These are phyloP conservation scores for Nixonia krombeini DNA, from an alignment of 1,140 invertebrate species.

Conservation along the genomic window DNA sequence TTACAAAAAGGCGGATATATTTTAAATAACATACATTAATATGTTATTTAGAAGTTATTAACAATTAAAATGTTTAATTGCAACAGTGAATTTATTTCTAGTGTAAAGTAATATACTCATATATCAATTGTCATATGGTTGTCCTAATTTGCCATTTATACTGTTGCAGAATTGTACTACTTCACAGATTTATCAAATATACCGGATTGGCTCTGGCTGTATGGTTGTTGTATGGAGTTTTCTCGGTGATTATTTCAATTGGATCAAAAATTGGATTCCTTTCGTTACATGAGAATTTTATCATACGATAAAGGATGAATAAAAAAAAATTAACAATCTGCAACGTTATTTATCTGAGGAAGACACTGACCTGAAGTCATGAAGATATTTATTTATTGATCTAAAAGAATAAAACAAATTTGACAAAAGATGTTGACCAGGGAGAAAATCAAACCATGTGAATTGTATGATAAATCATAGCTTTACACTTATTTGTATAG, in stretches of 20 bases:
- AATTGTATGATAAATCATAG: not conserved
- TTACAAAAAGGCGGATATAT: too few relatives aligned
- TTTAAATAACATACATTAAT: too few relatives aligned
- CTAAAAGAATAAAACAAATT: not conserved
- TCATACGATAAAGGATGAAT: constrained; percentile 25
- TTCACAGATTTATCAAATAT: constrained; percentile 50
- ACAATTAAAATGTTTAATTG: too few relatives aligned
- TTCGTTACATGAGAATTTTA: constrained; percentile 37
- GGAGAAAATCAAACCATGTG: not conserved
- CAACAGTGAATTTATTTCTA: too few relatives aligned
- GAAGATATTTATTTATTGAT: constrained; percentile 1
- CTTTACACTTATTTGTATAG: not conserved
- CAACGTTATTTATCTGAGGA: not conserved
- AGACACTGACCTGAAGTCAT: not conserved
- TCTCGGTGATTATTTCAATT: constrained; percentile 25
- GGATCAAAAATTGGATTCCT: constrained; percentile 34
- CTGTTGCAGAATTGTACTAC: constrained; percentile 42
- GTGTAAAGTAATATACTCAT: too few relatives aligned
- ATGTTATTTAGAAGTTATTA: too few relatives aligned
- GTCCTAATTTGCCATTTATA: constrained; percentile 17
- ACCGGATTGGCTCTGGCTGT: constrained; percentile 18
- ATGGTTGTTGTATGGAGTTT: constrained; percentile 31
- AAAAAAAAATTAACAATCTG: not conserved
- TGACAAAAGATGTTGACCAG: not conserved
- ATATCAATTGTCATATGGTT: too few relatives aligned